phyloP scores from a whole-genome alignment of 30 jellyfish, hydroid and myxozoan genomes.

The Hydra vulgaris region DNA sequence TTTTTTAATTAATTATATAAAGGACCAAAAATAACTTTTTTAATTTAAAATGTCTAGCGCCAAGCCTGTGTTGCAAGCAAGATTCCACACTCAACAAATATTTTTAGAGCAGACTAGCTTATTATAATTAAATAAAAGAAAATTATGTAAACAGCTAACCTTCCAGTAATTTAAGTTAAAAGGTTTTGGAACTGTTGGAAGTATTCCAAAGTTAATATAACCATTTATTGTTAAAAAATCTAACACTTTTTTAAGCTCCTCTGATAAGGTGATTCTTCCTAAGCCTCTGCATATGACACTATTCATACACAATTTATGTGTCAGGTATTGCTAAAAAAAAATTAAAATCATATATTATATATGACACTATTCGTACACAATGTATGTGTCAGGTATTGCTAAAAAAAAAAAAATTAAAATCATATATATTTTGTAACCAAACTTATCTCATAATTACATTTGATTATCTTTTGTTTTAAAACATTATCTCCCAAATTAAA shows the following conservation, averaged over 20 bases:
- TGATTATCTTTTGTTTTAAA: too few relatives aligned
- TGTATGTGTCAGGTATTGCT: constrained; percentile 49
- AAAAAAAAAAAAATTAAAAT: constrained; percentile 9
- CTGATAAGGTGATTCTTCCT: constrained; percentile 53
- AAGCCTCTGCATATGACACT: constrained; percentile 53
- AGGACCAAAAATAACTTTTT: too few relatives aligned
- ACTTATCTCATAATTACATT: too few relatives aligned
- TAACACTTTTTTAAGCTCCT: constrained; percentile 44
- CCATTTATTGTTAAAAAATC: constrained; percentile 65
- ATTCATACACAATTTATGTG: constrained; percentile 43
- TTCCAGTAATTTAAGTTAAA: constrained; percentile 39
- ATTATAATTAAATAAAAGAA: too few relatives aligned
- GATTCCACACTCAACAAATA: too few relatives aligned
- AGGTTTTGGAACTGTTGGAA: constrained; percentile 37
- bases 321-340: constrained; percentile 40
- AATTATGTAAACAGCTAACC: constrained; percentile 25
- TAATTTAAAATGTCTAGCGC: too few relatives aligned
- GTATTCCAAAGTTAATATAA: constrained; percentile 56
- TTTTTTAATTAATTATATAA: too few relatives aligned
- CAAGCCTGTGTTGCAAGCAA: too few relatives aligned
- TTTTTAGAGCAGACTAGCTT: too few relatives aligned
- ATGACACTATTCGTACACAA: constrained; percentile 40
- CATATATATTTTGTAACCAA: neutral
- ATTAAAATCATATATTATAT: too few relatives aligned
- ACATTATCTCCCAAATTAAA: too few relatives aligned